A percentile compares a stretch with the other conserved stretches of the same genome.
Conservation (phyloP, 2,113 vertebrate genomes). For the Triplophysa tibetana region DNA sequence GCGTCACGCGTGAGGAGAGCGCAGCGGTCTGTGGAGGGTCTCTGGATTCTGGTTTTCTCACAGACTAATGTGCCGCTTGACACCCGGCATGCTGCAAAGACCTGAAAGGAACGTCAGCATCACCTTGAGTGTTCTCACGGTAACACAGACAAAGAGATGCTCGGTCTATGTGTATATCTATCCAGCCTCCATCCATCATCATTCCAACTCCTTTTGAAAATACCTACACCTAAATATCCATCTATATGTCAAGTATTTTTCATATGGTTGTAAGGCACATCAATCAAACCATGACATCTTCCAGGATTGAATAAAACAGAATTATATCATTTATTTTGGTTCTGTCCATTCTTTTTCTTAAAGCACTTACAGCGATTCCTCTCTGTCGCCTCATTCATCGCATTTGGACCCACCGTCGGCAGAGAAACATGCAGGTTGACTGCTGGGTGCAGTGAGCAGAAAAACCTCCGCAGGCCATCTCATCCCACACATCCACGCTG, state of each 20-base stretch:
- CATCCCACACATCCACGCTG: slow-evolving; percentile 39
- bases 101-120: background rate
- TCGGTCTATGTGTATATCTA: background rate
- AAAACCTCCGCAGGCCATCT: slow-evolving; percentile 37
- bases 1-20: slow-evolving; percentile 31
- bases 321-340: too few species aligned
- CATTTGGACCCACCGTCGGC: slow-evolving; percentile 9
- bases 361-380: background rate
- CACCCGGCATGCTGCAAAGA: background rate
- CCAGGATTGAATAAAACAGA: too few species aligned
- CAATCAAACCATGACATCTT: too few species aligned
- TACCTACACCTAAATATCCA: too few species aligned
- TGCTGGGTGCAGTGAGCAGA: slow-evolving; percentile 39
- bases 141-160: background rate
- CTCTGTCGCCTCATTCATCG: background rate
- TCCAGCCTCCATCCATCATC: background rate
- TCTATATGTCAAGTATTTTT: too few species aligned
- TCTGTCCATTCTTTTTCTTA: background rate
- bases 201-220: background rate
- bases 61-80: background rate
- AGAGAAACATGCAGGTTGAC: slow-evolving; percentile 16
- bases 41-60: slow-evolving; percentile 3
- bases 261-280: too few species aligned
- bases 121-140: background rate
- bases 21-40: slow-evolving; percentile 22